Base-by-base conservation (phyloP, 2,113 vertebrate species). In the Isichthys henryi region DNA sequence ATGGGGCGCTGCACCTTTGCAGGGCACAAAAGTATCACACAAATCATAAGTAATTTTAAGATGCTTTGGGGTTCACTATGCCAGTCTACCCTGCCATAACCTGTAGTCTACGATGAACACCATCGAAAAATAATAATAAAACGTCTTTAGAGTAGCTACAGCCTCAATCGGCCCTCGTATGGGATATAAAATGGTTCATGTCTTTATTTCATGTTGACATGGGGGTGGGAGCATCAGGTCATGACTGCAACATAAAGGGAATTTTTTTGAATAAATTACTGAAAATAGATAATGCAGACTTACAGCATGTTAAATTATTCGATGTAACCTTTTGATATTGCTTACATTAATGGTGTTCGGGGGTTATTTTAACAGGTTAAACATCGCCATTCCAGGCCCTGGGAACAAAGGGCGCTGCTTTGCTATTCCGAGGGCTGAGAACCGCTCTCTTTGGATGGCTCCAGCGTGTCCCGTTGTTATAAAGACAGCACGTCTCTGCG, bases 401-500 rank as follows among this genome's bases (percentile, higher is more conserved):
- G 45, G 45, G 21, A 84, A 84, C 21, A 48, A 84, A 84, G 39
- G 39, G 5, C 21, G 23, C 45, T 9, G 7, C 43, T 89, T 89
- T 89, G 88, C 77, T 84, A 84, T 62, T 31, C 58, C 48, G 23
- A 43, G 74, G 7, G 27, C 56, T 48, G 52, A 49, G 83, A 45
- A 39, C 4, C 13, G 66, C 52, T 87, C 86, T 48, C 49, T 84
- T 77, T 19, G 15, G 74, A 87, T 39, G 90, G 89, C 88, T 89
- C 86, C 90, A 89, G 80, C 88, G 53, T 89, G 90, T 91, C 90
- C 90, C 70, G 83, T 89, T 88, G 90, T 88, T 90, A 91, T 91
- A 88, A 90, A 89, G 89, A 92, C 92, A 90, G 88, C 90, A 87
- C 91, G 74, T 92, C 88, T 91, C 84, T 86, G 91, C 88, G 86